Evolutionary conservation across 2,113 vertebrate genomes (phyloP).

Genomic region (Pycnonotus jocosus): DNA sequence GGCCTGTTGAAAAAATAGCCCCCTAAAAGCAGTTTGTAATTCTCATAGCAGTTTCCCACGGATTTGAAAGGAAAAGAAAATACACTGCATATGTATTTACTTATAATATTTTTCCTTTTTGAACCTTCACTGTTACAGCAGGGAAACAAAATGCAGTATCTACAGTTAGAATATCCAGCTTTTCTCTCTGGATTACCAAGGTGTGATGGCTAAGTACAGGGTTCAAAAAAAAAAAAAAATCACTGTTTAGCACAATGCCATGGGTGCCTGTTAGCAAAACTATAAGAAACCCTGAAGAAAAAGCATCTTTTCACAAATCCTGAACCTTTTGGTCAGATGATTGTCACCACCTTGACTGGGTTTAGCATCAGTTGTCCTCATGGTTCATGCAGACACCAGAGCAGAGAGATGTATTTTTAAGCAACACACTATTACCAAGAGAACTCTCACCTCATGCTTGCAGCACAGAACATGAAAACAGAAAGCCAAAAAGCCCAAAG

Average conservation of each 20-base stretch:
- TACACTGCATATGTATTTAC: neutral
- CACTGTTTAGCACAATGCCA: neutral
- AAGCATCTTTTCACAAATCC: neutral
- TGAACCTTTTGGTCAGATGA: neutral
- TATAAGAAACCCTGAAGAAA: neutral
- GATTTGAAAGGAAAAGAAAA: conserved; percentile 24
- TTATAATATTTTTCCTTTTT: neutral
- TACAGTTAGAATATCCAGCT: neutral
- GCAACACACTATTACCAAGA: no score
- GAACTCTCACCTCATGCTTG: neutral
- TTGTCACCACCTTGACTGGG: neutral
- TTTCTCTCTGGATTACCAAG: neutral
- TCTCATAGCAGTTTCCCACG: conserved; percentile 21
- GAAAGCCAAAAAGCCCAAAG: neutral
- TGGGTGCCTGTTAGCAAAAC: neutral
- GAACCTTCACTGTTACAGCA: neutral
- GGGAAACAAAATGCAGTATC: neutral
- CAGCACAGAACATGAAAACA: neutral
- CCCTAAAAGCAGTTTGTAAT: neutral
- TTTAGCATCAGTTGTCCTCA: neutral
- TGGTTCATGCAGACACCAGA: rapidly evolving
- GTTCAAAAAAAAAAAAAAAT: neutral
- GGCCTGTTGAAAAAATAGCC: conserved; percentile 22
- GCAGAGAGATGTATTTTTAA: neutral
- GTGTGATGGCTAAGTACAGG: neutral